These are phyloP conservation scores for Gyrodactylus salaris DNA, from an alignment of 1,140 invertebrate species.

Conservation along the genomic window DNA sequence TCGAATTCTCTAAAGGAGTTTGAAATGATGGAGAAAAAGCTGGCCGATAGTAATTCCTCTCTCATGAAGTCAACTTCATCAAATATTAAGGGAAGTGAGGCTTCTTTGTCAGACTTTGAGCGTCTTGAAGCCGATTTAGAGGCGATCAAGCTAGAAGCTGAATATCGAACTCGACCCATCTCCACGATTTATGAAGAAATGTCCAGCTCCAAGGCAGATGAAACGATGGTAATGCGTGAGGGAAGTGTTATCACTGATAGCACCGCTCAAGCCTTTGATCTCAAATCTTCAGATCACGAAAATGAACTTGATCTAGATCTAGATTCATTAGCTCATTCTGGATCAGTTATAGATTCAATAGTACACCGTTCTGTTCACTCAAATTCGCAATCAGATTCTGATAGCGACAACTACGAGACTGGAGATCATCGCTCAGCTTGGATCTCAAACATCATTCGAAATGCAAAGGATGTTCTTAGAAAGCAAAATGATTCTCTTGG, in stretches of 20 bases:
- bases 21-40: not conserved
- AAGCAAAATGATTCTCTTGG: not conserved
- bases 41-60: not conserved
- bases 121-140: not conserved
- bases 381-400: not conserved
- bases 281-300: not conserved
- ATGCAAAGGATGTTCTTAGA: not conserved
- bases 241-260: not conserved
- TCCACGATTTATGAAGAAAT: not conserved
- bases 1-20: not conserved
- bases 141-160: not conserved
- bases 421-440: not conserved
- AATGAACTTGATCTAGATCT: not conserved
- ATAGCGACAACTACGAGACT: not conserved
- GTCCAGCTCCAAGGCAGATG: not conserved
- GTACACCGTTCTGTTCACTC: not conserved
- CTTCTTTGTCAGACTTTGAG: not conserved
- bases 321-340: not conserved
- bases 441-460: not conserved
- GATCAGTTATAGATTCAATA: not conserved
- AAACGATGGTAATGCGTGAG: not conserved
- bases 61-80: not conserved
- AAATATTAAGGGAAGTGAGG: not conserved
- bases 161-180: not conserved
- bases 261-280: not conserved